Conservation (phyloP, 2,113 vertebrate species). For the Colinus virginianus region DNA sequence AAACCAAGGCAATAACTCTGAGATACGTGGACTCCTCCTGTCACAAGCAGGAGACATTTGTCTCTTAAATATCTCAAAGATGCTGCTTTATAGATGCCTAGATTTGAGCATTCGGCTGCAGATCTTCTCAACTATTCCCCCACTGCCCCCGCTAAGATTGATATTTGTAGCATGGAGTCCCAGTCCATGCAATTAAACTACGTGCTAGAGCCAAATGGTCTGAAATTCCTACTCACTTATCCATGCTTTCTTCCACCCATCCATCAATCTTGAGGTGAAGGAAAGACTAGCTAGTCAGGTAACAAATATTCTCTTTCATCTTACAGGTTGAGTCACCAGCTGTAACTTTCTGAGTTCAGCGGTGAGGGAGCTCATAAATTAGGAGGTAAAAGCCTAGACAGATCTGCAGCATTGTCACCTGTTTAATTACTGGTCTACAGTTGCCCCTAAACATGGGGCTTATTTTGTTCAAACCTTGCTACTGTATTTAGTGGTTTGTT, state of each 20-base stretch:
- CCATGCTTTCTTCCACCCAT: no score
- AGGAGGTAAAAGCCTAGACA: neutral
- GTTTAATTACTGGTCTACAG: neutral
- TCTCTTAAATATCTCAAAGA: neutral
- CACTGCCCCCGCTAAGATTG: neutral
- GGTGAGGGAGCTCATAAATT: neutral
- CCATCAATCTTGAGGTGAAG: neutral
- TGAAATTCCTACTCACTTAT: no score
- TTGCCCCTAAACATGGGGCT: neutral
- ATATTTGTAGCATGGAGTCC: neutral
- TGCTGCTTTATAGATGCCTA: rapidly evolving
- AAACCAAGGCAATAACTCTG: neutral
- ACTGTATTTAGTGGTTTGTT: neutral
- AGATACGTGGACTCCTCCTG: neutral
- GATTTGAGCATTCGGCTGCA: neutral
- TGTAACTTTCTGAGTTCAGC: neutral
- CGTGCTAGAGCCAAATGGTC: neutral
- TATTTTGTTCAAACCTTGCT: neutral
- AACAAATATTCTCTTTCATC: neutral
- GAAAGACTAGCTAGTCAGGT: neutral
- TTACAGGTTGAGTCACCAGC: neutral
- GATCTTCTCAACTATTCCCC: neutral
- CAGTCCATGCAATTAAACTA: neutral
- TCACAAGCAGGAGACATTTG: neutral
- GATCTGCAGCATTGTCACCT: neutral